Evolutionary conservation across 2,797 vertebrate species (phyloP), one percentile per base, ranked within the genome.

Genomic region (Labroides dimidiatus): DNA sequence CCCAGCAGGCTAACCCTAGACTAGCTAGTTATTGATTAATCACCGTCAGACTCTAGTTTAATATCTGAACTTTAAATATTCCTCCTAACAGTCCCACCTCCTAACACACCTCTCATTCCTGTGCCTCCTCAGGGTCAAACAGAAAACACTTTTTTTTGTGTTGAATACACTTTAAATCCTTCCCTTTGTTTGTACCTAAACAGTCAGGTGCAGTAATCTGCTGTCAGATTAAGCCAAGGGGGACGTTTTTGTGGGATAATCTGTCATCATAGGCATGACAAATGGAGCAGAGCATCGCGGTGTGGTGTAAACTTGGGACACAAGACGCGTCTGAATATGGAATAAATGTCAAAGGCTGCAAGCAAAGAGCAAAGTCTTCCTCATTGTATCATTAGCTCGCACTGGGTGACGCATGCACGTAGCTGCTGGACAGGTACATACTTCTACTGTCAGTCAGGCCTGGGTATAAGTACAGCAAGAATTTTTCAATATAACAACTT

Each of bases 21-120:
- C 47, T 23, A 8, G 69, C 20, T 86, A 48, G 86, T 88, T 52
- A 90, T 76, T 87, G 60, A 90, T 86, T 84, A 90, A 90, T 84
- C 64, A 47, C 39, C 63, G 78, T 56, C 48, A 75, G 47, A 64
- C 15, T 52, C 10, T 4, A 43, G 37, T 64, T 80, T 72, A 69
- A 70, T 72, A 75, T 56, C 74, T 42, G 24, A 72, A 56, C 27
- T 45, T 56, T 3, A 44, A 62, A 50, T 21, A 27, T 55, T 55
- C 36, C 58, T n/a, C 41, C 47, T 20, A 1, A 53, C 45, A 10
- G 1, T 47, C 3, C 43, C 17, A 54, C 21, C 21, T 17, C 16
- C 60, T 57, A 30, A 75, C 47, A 39, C 45, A 0, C 64, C 23
- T 58, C 49, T 59, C 41, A 48, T 21, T 30, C 30, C 33, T 19